Evolutionary conservation across 2,888 invertebrate genomes (phyloP).

Genomic region (Lutraria lutraria): DNA sequence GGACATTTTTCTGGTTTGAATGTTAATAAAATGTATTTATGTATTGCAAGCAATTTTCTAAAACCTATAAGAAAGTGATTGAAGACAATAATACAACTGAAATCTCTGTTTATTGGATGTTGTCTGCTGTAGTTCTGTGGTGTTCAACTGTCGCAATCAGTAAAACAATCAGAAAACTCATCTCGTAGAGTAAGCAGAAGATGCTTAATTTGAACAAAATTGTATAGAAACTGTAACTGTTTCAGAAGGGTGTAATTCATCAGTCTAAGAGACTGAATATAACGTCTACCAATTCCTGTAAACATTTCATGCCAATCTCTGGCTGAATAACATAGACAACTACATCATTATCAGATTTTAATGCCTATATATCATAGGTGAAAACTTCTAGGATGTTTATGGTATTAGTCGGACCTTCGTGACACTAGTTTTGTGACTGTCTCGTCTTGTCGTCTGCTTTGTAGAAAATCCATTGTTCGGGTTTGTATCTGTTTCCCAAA

Average conservation of each 20-base stretch:
- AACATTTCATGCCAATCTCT: not conserved
- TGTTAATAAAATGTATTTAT: constrained; percentile 17
- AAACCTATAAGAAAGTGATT: constrained; percentile 1
- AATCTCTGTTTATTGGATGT: constrained; percentile 7
- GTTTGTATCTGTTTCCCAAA: not conserved
- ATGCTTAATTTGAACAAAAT: not conserved
- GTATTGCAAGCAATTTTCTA: constrained; percentile 5
- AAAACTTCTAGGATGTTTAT: not conserved
- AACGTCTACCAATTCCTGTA: not conserved
- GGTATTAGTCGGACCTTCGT: not conserved
- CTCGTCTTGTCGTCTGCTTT: constrained; percentile 13
- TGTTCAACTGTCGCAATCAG: not conserved
- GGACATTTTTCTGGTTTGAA: not conserved
- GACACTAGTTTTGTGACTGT: not conserved
- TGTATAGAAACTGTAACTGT: not conserved
- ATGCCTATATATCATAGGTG: not conserved
- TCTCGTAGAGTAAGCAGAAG: not conserved
- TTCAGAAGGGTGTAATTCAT: not conserved
- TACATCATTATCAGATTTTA: not conserved
- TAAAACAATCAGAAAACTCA: not conserved
- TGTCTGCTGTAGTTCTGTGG: not conserved
- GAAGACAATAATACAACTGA: not conserved
- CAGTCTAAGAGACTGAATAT: not conserved
- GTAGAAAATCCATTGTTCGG: not conserved
- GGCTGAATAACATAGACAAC: not conserved